Base-by-base conservation (phyloP, 2,888 invertebrate genomes). In the Hypselothyrea guttata region DNA sequence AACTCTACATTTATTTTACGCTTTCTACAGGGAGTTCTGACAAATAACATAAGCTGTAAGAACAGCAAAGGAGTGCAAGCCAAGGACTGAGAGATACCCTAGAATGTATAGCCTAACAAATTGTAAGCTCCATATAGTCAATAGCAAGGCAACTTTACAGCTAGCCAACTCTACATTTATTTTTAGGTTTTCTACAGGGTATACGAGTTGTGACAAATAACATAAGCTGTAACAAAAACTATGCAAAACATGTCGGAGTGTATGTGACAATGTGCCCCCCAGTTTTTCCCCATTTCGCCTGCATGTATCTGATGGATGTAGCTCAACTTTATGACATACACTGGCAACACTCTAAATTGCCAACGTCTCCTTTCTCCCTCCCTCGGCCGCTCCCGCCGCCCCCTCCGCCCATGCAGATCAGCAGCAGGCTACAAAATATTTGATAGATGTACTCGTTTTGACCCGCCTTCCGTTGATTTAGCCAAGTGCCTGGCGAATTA, bases 261-360 rank as follows among this genome's bases (percentile, higher is more conserved):
- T 53, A 71, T 64, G 75, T 77, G 76, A 76, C 82, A 78, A 71
- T 78, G 58, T 71, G 46, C 33, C 38, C 56, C 7, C 13, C 44
- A 11, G 30, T n/a, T 3, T 13, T 30, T 7, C 47, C 11, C 16
- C 34, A 15, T 12, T n/a, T 30, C 7, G n/a, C 34, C 11, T 38
- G 13, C 38, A 41, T 51, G 42, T 57, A 41, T 49, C 34, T 79
- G 76, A 78, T 82, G 71, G 59, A 75, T 76, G 75, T 74, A 52
- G 66, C 75, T 71, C 64, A 81, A 67, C 64, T 81, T 81, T 81
- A 77, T 76, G 81, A 74, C 62, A 53, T 52, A 40, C 57, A 44
- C 33, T 22, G 27, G 34, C 46, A 38, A 38, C 59, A 44, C 37
- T 40, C 22, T 22, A 22, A 34, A 34, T n/a, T 16, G 16, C 28